Base-by-base conservation (phyloP, 2,888 invertebrate genomes). In the Acrobasis consociella region DNA sequence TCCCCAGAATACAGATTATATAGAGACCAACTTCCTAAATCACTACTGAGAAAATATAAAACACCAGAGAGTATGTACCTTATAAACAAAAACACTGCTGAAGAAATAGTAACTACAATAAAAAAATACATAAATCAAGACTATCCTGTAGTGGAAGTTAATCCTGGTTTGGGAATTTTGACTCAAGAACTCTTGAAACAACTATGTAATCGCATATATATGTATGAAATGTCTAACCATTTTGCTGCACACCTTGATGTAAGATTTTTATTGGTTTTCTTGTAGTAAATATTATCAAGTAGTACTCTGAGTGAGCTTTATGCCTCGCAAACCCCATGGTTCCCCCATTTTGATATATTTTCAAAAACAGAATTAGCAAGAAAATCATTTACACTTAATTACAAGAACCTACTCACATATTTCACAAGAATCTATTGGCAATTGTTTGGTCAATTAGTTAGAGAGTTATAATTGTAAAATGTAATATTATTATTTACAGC, bases 101-200 rank as follows among this genome's bases (percentile, higher is more conserved):
- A 84, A 65, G 66, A 76, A 66, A 87, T 94, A 63, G 76, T 77
- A 2, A 71, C 78, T 31, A 73, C 86, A 38, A 78, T 94, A n/a
- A 78, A 77, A 65, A 70, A 73, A 11, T 75, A 86, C 65, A 70
- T 93, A 22, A 70, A 71, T 31, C 65, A 76, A 11, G 72, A 79
- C n/a, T 72, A 79, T 13, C 85, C 93, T 2, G 76, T 95, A 15
- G 83, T 95, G n/a, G 96, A 96, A 87, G 88, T 95, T 0, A 95
- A 95, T 85, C 95, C 96, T 0, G 96, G 96, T 0, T 84, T 94
- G 51, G 96, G 96, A 0, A 81, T 94, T 17, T 80, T 96, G 58
- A 95, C 95, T 1, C 80, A 90, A 68, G 89, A 95, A 70, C 77
- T 96, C 42, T 80, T 96, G 5, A 76, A 93, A 9, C 81, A 79